A percentile compares a stretch with the other conserved stretches of the same genome.
Conservation (phyloP, 2,113 vertebrate species). For the Gasterosteus aculeatus region DNA sequence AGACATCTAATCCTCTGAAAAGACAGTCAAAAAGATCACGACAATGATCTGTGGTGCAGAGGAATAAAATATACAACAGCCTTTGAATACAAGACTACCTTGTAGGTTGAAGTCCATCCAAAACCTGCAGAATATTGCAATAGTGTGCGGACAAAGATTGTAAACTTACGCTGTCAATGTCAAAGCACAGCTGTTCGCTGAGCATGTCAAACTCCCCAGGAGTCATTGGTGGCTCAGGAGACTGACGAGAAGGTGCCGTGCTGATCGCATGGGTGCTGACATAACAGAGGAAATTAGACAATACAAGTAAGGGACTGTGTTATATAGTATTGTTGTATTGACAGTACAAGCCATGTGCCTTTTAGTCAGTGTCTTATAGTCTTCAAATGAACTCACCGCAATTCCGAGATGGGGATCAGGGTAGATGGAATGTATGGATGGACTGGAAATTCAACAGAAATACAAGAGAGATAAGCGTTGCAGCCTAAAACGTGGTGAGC, state of each 20-base stretch:
- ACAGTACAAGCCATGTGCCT: not conserved
- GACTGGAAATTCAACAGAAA: constrained; percentile 63
- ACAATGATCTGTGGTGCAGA: not conserved
- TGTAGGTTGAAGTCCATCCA: not conserved
- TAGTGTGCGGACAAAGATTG: not conserved
- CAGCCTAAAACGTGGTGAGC: not conserved
- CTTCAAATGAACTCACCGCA: constrained; percentile 85
- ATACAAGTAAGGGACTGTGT: not conserved
- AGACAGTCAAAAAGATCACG: not conserved
- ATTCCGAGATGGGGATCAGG: constrained; percentile 91
- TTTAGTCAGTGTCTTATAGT: not conserved
- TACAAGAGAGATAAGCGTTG: not conserved
- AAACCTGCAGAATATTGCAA: not conserved
- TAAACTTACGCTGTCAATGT: constrained; percentile 88
- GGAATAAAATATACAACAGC: not conserved
- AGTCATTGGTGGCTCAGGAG: constrained; percentile 94
- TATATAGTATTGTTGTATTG: not conserved
- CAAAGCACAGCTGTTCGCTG: constrained; percentile 89
- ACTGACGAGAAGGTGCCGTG: constrained; percentile 82
- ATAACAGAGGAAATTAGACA: not conserved
- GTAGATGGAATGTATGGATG: constrained; percentile 89
- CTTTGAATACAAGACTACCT: not conserved
- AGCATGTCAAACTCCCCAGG: constrained; percentile 93
- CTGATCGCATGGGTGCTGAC: constrained; percentile 76
- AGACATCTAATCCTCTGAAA: not conserved